Base-by-base conservation (phyloP, 2,113 vertebrate species). In the Salvelinus namaycush region DNA sequence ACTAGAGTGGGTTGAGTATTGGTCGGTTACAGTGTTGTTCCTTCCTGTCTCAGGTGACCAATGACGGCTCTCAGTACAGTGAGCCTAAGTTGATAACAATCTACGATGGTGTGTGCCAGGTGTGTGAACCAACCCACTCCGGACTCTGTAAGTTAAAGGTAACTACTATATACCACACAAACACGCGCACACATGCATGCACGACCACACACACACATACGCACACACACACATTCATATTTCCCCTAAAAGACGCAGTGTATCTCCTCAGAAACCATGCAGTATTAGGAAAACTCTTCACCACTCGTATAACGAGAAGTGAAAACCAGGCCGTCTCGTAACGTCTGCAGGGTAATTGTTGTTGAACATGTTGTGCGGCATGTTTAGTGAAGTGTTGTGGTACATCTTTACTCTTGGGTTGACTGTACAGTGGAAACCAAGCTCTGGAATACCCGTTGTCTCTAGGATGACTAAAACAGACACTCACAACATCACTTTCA, bases 121-220 rank as follows among this genome's bases (percentile, higher is more conserved):
- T 88, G 77, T 95, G 94, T 70, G 83, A 91, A 49, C 84, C 84
- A 1, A 89, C 89, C 1, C 84, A 80, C 72, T 87, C 90, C 6
- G 89, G 89, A 91, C 89, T 94, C 86, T 95, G 93, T 91, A 93
- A 94, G 93, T 94, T 95, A 94, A 96, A 95, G 94, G 93, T 95
- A 96, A 94, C 39, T 89, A 62, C n/a, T 62, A 22, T 14, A 60
- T 16, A 34, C 49, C 12, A 72, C 34, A 62, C 27, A 44, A 18
- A 60, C 59, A 1, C 16, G 6, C 4, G 31, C 71, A 73, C 27
- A 73, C 54, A 18, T 13, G 29, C 16, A 34, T 39, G 39, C 39
- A 39, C 39, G 2, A 39, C 39, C 24, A 57, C 7, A 72, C 34
- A 62, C 27, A 29, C 24, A 60, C 51, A 54, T 20, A 62, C n/a